Percentiles rank a stretch among this genome's conserved stretches.
Conservation (phyloP, 2,113 vertebrate genomes). For the Acrocephalus arundinaceus region DNA sequence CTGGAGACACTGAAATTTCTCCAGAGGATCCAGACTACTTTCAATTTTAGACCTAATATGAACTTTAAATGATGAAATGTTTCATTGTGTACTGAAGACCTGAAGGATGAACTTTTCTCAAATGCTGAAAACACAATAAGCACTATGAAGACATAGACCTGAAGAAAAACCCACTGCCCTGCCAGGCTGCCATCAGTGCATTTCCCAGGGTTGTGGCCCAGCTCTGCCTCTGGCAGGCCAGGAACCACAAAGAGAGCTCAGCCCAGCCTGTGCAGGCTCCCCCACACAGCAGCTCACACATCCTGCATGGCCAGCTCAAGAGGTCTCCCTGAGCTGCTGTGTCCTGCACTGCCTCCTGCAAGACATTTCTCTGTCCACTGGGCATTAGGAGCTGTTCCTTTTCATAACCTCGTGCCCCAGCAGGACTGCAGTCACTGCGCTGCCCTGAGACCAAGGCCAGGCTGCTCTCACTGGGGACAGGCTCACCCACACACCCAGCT, state of each 20-base stretch:
- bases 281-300: accelerated
- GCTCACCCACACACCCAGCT: neutral
- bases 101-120: neutral
- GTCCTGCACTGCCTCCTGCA: accelerated
- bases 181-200: neutral
- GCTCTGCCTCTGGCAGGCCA: neutral
- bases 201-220: neutral
- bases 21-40: neutral
- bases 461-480: neutral
- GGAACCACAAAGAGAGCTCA: neutral
- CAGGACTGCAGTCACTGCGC: accelerated
- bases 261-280: neutral
- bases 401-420: neutral
- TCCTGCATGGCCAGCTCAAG: accelerated
- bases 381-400: neutral
- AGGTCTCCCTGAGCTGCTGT: neutral
- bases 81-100: neutral
- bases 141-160: accelerated
- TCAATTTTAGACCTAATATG: neutral
- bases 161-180: neutral
- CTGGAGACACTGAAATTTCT: neutral
- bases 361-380: neutral
- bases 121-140: neutral
- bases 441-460: neutral
- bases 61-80: neutral